Conservation (phyloP, 53 echinoderm and acorn worm genomes). For the Patiria pectinifera region DNA sequence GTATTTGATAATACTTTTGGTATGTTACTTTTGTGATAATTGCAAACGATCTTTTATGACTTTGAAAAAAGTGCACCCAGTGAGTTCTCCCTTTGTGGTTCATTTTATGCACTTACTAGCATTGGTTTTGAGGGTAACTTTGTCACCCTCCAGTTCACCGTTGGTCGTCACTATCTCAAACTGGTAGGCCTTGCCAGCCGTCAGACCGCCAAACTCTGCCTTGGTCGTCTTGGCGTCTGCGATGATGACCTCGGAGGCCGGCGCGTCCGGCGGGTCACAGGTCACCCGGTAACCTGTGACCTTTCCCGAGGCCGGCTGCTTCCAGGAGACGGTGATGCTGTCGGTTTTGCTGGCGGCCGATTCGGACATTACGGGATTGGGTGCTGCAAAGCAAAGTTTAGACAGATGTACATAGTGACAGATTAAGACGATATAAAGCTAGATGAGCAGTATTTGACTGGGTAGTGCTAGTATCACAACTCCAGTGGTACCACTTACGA, state of each 20-base stretch:
- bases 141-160: conserved; percentile 72
- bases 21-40: too few species aligned
- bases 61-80: too few species aligned
- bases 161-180: conserved; percentile 76
- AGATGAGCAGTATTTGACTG: too few species aligned
- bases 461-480: too few species aligned
- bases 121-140: conserved; percentile 72
- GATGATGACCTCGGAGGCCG: conserved; percentile 78
- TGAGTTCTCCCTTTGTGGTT: neutral
- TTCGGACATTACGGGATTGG: conserved; percentile 75
- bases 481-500: too few species aligned
- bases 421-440: too few species aligned
- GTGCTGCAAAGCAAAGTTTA: conserved; percentile 61
- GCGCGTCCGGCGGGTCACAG: conserved; percentile 83
- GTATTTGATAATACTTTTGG: too few species aligned
- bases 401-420: neutral
- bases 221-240: conserved; percentile 75
- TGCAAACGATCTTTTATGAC: too few species aligned
- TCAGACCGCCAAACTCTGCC: conserved; percentile 77
- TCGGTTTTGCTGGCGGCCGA: conserved; percentile 67
- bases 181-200: conserved; percentile 78
- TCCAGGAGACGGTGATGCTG: conserved; percentile 79
- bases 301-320: conserved; percentile 66
- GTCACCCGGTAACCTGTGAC: conserved; percentile 85
- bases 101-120: conserved; percentile 71